Percentiles rank a stretch among this genome's conserved stretches.
Conservation (phyloP, 64 coral and sea anemone species). For the Montipora foliosa region DNA sequence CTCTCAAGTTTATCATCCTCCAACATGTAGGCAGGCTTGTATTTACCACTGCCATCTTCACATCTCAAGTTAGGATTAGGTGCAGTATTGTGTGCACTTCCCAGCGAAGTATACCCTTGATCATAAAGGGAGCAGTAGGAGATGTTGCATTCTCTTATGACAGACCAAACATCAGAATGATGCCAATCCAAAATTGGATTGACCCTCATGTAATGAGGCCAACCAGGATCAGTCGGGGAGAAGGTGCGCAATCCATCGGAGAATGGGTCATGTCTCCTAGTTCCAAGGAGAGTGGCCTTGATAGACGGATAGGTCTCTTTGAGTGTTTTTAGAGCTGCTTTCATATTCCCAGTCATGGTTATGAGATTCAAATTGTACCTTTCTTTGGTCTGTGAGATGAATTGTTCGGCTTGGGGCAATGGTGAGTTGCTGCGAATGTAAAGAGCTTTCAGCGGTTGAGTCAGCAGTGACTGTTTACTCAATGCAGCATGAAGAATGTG, state of each 20-base stretch:
- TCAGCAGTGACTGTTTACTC: background rate
- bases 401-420: conserved; percentile 90
- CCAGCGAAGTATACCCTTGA: conserved; percentile 93
- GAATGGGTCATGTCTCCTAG: conserved; percentile 95
- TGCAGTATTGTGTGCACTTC: conserved; percentile 83
- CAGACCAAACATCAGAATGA: conserved; percentile 93
- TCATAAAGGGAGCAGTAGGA: conserved; percentile 91
- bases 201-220: conserved; percentile 95
- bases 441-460: conserved; percentile 74
- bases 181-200: conserved; percentile 99
- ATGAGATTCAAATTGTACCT: conserved; percentile 90
- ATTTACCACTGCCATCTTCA: conserved; percentile 53
- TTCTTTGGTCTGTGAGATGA: conserved; percentile 73
- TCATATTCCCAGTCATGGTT: conserved; percentile 82
- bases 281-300: conserved; percentile 91
- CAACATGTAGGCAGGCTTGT: conserved; percentile 93
- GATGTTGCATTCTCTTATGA: conserved; percentile 83
- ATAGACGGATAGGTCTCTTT: conserved; percentile 80
- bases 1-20: conserved; percentile 87
- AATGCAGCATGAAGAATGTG: conserved; percentile 78
- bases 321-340: conserved; percentile 72
- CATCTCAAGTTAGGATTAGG: conserved; percentile 85
- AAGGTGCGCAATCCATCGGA: conserved; percentile 84
- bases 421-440: conserved; percentile 87
- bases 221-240: conserved; percentile 89